phyloP scores from a whole-genome alignment of 2,888 invertebrate genomes.

The Macrophya alboannulata region DNA sequence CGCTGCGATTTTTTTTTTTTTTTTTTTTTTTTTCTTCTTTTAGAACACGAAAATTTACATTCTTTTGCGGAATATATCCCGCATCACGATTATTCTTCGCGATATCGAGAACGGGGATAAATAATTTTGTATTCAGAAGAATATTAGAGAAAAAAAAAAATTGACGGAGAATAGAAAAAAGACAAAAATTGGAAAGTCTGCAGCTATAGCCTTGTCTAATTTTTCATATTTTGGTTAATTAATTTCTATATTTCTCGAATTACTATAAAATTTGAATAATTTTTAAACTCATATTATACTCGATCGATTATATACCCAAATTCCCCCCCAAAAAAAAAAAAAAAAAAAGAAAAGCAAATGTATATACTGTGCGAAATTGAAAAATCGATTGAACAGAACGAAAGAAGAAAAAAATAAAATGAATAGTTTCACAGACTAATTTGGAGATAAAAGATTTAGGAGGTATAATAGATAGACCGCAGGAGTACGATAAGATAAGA shows the following conservation, averaged over 20 bases:
- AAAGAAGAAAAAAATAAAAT: not conserved
- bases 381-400: not conserved
- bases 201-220: too few species aligned
- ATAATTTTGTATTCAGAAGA: too few species aligned
- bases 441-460: not conserved
- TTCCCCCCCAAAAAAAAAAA: too few species aligned
- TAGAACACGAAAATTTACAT: too few species aligned
- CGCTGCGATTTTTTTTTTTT: too few species aligned
- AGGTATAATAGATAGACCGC: too few species aligned
- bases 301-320: not conserved
- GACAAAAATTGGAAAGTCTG: not conserved
- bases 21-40: too few species aligned
- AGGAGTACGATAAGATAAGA: not conserved
- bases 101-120: too few species aligned
- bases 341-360: not conserved
- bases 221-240: not conserved
- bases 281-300: too few species aligned
- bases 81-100: too few species aligned
- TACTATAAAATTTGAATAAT: not conserved
- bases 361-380: not conserved
- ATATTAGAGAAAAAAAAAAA: too few species aligned
- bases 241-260: not conserved
- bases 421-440: not conserved
- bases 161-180: not conserved
- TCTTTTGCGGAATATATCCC: too few species aligned